Evolutionary conservation across 2,797 vertebrate genomes (phyloP), one percentile per base, ranked within the genome.

Genomic region (Fundulus diaphanus): DNA sequence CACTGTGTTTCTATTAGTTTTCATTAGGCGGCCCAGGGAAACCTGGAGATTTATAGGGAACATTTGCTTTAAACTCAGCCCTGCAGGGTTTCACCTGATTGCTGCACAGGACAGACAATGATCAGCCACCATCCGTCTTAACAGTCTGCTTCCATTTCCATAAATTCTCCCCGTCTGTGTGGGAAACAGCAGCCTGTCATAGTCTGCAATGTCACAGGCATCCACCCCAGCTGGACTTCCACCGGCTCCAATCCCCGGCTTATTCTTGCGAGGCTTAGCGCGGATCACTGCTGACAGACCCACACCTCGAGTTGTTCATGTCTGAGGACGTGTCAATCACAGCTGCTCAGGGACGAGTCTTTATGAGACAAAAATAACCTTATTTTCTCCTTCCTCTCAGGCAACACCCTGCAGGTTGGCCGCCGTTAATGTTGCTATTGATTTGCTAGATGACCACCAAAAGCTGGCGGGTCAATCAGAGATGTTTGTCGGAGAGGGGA

Each of bases 1-100:
- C 92, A 93, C 89, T 73, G 87, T 81, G 88, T 89, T 89, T 92
- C 93, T 92, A 94, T 95, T 96, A 92, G 94, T 94, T 95, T 95
- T 94, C 94, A 95, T 95, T 94, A 95, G 93, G 90, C 77, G 12
- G 88, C 81, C 78, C 86, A 81, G 82, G 77, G 86, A 92, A 92
- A 90, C 83, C 89, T 82, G 79, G 85, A 94, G 95, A 95, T 95
- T 94, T 94, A 96, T 95, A 83, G 92, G 83, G 82, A 86, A 90
- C 92, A 91, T 95, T 95, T 94, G 90, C 88, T 93, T 95, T 91
- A 90, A 92, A 92, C 92, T 94, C 93, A 86, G 84, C 91, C 93
- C 92, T 88, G 86, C 88, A 89, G 93, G 93, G 87, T 92, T 94
- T 86, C 80, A 88, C 87, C 89, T 92, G 93, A 95, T 93, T 93